These are phyloP conservation scores for Halichoerus grypus DNA, from an alignment of 2,113 vertebrate species.

Conservation along the genomic window DNA sequence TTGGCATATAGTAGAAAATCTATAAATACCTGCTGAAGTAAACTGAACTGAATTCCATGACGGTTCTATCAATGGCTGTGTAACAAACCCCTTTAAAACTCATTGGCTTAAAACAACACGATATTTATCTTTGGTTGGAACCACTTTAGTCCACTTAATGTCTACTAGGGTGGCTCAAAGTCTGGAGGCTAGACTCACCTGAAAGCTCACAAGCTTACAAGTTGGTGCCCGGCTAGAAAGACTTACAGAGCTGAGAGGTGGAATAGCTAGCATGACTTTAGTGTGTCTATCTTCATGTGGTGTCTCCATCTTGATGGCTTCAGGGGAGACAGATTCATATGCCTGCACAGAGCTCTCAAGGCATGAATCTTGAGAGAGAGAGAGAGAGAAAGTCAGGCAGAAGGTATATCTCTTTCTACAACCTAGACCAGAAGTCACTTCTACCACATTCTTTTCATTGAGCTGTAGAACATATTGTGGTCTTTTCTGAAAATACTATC, in stretches of 20 bases:
- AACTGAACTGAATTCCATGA: not conserved
- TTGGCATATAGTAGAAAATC: not conserved
- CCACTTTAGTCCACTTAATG: not conserved
- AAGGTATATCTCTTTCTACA: not conserved
- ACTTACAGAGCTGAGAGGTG: not conserved
- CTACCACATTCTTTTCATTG: not conserved
- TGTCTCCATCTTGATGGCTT: not conserved
- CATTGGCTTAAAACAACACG: not conserved
- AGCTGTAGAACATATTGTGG: not conserved
- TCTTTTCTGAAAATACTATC: slow-evolving; percentile 1
- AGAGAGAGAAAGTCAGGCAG: not conserved
- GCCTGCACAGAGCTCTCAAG: not conserved
- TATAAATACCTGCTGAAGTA: not conserved
- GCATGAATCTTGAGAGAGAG: not conserved
- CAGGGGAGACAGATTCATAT: not conserved
- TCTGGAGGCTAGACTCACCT: not conserved
- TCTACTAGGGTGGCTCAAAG: not conserved
- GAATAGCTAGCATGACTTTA: not conserved
- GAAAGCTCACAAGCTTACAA: not conserved
- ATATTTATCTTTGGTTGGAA: not conserved
- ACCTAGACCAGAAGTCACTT: not conserved
- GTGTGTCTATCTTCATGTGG: not conserved
- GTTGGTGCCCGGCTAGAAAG: not conserved
- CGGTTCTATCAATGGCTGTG: not conserved
- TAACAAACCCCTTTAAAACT: not conserved